Percentiles rank a stretch among this genome's conserved stretches.
Evolutionary conservation across 1,140 invertebrate genomes (phyloP).

Genomic region (Drosophila lacteicornis): DNA sequence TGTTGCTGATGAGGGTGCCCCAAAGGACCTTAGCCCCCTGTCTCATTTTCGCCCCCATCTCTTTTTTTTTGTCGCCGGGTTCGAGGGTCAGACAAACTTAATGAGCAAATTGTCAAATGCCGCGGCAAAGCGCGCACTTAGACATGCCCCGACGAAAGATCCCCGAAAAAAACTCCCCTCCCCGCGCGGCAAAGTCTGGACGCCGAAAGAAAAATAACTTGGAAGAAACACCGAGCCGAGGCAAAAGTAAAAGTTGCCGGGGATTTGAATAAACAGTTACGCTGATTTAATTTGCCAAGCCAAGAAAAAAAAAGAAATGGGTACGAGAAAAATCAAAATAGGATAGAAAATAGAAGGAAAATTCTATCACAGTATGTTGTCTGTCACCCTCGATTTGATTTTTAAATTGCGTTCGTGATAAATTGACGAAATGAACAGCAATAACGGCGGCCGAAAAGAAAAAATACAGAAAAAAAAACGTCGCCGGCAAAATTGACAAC

Average conservation of each 20-base stretch:
- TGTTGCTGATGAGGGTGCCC: slow-evolving; percentile 66
- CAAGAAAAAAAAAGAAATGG: slow-evolving; percentile 1
- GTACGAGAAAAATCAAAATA: slow-evolving; percentile 15
- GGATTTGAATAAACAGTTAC: slow-evolving; percentile 85
- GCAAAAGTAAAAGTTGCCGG: slow-evolving; percentile 73
- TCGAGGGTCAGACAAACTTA: slow-evolving; percentile 81
- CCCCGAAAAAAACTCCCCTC: slow-evolving; percentile 8
- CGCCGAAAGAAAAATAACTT: slow-evolving; percentile 69
- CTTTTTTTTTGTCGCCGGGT: not conserved
- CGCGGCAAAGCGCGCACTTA: slow-evolving; percentile 80
- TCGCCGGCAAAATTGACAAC: slow-evolving; percentile 74
- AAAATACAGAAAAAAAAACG: slow-evolving; percentile 23
- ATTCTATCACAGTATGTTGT: slow-evolving; percentile 83
- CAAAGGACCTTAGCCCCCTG: slow-evolving; percentile 16
- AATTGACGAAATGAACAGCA: slow-evolving; percentile 84
- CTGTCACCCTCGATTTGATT: slow-evolving; percentile 84
- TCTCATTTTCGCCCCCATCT: slow-evolving; percentile 16
- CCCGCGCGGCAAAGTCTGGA: slow-evolving; percentile 9
- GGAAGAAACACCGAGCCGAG: slow-evolving; percentile 18
- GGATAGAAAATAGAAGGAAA: slow-evolving; percentile 39
- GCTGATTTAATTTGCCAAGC: slow-evolving; percentile 82
- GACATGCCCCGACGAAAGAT: slow-evolving; percentile 62
- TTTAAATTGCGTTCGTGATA: slow-evolving; percentile 84
- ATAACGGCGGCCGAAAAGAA: slow-evolving; percentile 58
- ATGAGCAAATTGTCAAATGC: slow-evolving; percentile 84